Percentiles rank a stretch among this genome's conserved stretches.
phyloP scores from a whole-genome alignment of 2,888 invertebrate species.

The Macrostomum cliftonense region DNA sequence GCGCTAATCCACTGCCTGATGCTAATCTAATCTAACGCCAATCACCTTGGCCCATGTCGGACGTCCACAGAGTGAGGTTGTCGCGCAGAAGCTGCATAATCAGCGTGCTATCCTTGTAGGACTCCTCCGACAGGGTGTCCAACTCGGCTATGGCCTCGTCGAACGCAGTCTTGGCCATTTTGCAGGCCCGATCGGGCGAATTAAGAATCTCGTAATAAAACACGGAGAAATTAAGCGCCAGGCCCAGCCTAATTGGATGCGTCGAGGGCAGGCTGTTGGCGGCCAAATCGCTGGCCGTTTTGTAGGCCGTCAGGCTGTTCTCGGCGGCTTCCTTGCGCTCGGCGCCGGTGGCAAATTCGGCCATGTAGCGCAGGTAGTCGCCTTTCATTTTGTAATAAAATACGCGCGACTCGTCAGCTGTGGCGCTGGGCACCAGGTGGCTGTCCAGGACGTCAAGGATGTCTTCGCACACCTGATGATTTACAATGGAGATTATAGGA shows the following conservation, averaged over 20 bases:
- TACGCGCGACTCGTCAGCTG: slow-evolving; percentile 7
- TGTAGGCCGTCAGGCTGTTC: slow-evolving; percentile 80
- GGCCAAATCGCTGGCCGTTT: slow-evolving; percentile 87
- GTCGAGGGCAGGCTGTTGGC: slow-evolving; percentile 88
- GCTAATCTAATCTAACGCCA: no score
- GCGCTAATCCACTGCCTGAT: no score
- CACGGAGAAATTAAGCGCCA: slow-evolving; percentile 93
- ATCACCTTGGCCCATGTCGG: slow-evolving; percentile 54
- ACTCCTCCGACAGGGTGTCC: slow-evolving; percentile 89
- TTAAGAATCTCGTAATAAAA: slow-evolving; percentile 98
- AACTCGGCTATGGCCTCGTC: slow-evolving; percentile 96
- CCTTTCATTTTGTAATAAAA: slow-evolving; percentile 45
- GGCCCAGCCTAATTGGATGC: slow-evolving; percentile 81
- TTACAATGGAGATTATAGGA: no score
- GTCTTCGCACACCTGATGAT: slow-evolving; percentile 7
- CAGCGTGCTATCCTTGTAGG: slow-evolving; percentile 87
- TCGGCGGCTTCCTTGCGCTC: slow-evolving; percentile 93
- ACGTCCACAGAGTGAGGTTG: slow-evolving; percentile 96
- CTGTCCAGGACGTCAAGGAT: slow-evolving; percentile 8
- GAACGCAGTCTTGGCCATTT: slow-evolving; percentile 79
- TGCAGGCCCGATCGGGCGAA: slow-evolving; percentile 89
- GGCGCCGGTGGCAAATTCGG: slow-evolving; percentile 86
- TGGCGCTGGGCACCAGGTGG: slow-evolving; percentile 5
- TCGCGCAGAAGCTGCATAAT: slow-evolving; percentile 98
- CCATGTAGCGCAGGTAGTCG: slow-evolving; percentile 90